Evolutionary conservation across 2,888 invertebrate species (phyloP).

Genomic region (Sycophila texana): DNA sequence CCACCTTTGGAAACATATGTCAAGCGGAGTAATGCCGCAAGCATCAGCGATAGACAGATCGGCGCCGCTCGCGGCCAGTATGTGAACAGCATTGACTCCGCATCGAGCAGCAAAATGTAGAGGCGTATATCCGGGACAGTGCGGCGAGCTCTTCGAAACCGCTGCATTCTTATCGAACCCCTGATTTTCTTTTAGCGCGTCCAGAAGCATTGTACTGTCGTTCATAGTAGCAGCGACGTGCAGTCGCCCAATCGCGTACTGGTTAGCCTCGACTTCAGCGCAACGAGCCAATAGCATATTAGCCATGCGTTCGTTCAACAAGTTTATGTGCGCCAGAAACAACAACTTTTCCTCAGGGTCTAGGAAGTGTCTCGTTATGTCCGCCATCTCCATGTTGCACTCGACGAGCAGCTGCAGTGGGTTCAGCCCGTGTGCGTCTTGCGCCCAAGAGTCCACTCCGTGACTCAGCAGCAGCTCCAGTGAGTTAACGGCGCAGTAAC

Average conservation of each 20-base stretch:
- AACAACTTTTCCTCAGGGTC: no score
- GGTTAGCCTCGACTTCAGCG: not conserved
- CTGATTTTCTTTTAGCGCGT: not conserved
- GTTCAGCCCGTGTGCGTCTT: slow-evolving; percentile 4
- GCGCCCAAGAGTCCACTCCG: not conserved
- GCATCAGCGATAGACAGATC: slow-evolving; percentile 1
- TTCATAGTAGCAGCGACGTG: slow-evolving; percentile 2
- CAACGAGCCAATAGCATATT: not conserved
- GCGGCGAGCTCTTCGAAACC: not conserved
- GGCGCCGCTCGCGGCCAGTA: slow-evolving; percentile 5
- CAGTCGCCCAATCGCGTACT: no score
- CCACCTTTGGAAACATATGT: not conserved
- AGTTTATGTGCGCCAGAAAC: no score
- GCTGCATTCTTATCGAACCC: not conserved
- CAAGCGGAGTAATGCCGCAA: slow-evolving; percentile 4
- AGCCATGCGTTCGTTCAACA: not conserved
- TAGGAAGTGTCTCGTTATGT: fast-evolving
- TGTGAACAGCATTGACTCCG: not conserved
- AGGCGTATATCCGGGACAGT: slow-evolving; percentile 21
- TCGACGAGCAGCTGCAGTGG: slow-evolving; percentile 19
- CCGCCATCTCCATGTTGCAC: not conserved
- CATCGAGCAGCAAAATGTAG: slow-evolving; percentile 28
- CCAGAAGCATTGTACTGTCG: not conserved
- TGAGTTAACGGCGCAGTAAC: not conserved
- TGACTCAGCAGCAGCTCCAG: not conserved